phyloP scores from a whole-genome alignment of 1,140 invertebrate genomes.

The Drosophila carrolli region DNA sequence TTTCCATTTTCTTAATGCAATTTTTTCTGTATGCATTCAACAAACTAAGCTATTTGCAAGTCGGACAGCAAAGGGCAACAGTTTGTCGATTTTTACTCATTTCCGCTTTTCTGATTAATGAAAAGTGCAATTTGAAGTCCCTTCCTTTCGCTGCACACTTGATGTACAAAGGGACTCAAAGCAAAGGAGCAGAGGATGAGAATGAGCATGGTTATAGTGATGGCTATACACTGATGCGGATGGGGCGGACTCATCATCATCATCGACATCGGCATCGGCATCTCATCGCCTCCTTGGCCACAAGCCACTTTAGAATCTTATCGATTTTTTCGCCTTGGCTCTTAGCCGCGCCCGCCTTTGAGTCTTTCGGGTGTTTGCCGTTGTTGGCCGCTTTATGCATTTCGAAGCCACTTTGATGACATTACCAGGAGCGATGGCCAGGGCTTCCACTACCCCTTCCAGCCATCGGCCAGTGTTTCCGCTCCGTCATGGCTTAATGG shows the following conservation, averaged over 20 bases:
- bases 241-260: conserved; percentile 30
- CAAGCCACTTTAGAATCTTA: conserved; percentile 74
- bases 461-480: conserved; percentile 15
- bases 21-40: neutral
- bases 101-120: conserved; percentile 69
- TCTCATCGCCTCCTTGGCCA: conserved; percentile 17
- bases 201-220: conserved; percentile 14
- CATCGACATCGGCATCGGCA: neutral
- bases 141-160: conserved; percentile 37
- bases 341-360: conserved; percentile 62
- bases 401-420: conserved; percentile 80
- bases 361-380: conserved; percentile 51
- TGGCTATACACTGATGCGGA: conserved; percentile 24
- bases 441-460: neutral
- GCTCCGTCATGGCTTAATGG: conserved; percentile 57
- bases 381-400: conserved; percentile 72
- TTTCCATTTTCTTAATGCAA: no score
- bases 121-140: conserved; percentile 71
- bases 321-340: conserved; percentile 71
- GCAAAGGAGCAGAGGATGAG: conserved; percentile 47
- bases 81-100: conserved; percentile 12
- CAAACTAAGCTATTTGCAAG: conserved; percentile 12
- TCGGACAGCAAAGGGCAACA: conserved; percentile 29
- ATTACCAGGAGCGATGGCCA: conserved; percentile 55
- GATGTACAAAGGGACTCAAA: conserved; percentile 65